Conservation (phyloP, 2,888 invertebrate genomes). For the Lacanobia oleracea region DNA sequence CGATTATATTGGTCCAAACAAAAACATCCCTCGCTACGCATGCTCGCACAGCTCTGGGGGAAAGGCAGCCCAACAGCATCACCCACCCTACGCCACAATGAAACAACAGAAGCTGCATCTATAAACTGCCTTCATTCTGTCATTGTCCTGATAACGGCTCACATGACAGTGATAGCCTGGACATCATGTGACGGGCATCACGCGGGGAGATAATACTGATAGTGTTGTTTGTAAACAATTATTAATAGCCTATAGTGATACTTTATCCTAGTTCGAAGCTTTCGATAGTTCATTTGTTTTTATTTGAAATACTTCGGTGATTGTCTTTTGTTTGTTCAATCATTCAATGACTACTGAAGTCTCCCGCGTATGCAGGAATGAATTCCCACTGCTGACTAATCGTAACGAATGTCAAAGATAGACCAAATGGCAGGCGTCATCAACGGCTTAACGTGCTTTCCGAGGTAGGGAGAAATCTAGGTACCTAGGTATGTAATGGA, state of each 20-base stretch:
- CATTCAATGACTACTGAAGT: background rate
- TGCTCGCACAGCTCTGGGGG: too few relatives aligned
- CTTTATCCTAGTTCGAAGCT: slow-evolving; percentile 33
- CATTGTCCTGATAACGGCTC: slow-evolving; percentile 75
- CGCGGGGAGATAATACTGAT: slow-evolving; percentile 74
- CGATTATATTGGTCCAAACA: too few relatives aligned
- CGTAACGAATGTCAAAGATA: too few relatives aligned
- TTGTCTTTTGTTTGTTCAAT: slow-evolving; percentile 1
- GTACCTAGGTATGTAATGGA: too few relatives aligned
- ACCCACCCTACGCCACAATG: slow-evolving; percentile 24
- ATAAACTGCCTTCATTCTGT: slow-evolving; percentile 53
- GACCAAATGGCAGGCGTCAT: too few relatives aligned
- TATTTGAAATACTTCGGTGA: background rate
- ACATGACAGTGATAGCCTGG: slow-evolving; percentile 80
- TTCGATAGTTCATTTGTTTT: slow-evolving; percentile 45
- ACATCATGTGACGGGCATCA: slow-evolving; percentile 81
- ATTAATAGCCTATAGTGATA: slow-evolving; percentile 27
- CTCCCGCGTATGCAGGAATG: too few relatives aligned
- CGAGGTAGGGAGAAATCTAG: too few relatives aligned
- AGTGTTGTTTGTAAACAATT: slow-evolving; percentile 66
- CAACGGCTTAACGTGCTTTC: too few relatives aligned
- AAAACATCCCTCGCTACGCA: too few relatives aligned
- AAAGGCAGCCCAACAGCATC: background rate
- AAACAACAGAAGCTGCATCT: slow-evolving; percentile 20
- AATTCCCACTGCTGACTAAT: too few relatives aligned